A percentile compares a stretch with the other conserved stretches of the same genome.
These are phyloP conservation scores for Calliopsis andreniformis DNA, from an alignment of 1,140 invertebrate genomes.

Conservation along the genomic window DNA sequence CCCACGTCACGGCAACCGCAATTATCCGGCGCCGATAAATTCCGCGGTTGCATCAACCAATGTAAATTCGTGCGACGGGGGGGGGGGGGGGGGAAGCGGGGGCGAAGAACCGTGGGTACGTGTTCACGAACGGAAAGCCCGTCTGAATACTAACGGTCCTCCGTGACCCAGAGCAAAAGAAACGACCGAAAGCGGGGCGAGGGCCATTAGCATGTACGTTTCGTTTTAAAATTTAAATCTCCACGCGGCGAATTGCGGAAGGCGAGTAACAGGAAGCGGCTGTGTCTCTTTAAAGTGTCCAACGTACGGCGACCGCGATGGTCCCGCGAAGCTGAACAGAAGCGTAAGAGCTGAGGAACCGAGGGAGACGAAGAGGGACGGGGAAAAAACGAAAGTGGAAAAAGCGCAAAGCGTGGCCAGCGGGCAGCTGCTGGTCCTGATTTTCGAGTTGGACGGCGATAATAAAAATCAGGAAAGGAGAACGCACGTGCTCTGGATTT, in stretches of 20 bases:
- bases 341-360: constrained; percentile 2
- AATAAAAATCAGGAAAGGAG: constrained; percentile 54
- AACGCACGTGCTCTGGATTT: constrained; percentile 55
- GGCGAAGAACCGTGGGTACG: neutral
- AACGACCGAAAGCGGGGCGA: constrained; percentile 3
- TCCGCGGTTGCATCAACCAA: no score
- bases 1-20: constrained; percentile 2
- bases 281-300: constrained; percentile 70
- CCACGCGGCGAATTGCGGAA: constrained; percentile 36
- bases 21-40: no score
- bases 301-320: constrained; percentile 32
- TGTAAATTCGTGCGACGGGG: no score
- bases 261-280: constrained; percentile 50
- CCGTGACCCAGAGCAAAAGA: constrained; percentile 65
- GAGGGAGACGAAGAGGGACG: constrained; percentile 12
- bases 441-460: constrained; percentile 40
- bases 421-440: constrained; percentile 53
- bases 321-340: neutral
- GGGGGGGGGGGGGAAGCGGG: constrained; percentile 3
- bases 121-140: neutral
- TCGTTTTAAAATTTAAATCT: constrained; percentile 69
- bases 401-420: constrained; percentile 41
- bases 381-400: constrained; percentile 25
- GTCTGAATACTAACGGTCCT: constrained; percentile 65
- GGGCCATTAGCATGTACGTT: constrained; percentile 58